Base-by-base conservation (phyloP, 1,140 invertebrate species). In the Ooceraea biroi region DNA sequence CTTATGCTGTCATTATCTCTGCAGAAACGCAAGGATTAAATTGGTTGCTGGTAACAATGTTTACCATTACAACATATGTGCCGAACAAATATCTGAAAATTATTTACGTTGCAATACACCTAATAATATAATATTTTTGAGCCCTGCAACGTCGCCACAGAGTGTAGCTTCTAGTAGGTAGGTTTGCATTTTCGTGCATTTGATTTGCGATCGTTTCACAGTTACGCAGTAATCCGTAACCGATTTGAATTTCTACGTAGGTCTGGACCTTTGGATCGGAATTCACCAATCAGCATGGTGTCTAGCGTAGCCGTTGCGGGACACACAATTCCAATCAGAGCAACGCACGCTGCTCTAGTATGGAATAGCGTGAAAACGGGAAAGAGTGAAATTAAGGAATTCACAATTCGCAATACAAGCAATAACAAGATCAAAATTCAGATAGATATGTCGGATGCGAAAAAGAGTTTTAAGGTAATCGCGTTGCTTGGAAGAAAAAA, bases 291-390 rank as follows among this genome's bases (percentile, higher is more conserved):
- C 5, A 93, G 93, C 84, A 91, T 91, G 46, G 90, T 85, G 36
- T 93, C 92, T 25, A 86, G 89, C 25, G 87, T 85, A 41, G 91
- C 92, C n/a, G 88, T 92, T 22, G 65, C 88, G 14, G 92, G 91
- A 30, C 88, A 92, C 41, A 84, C 86, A 82, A 91, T 95, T 58
- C 95, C 95, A 11, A 94, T 95, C 41, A 90, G 92, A 84, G 93
- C 94, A 25, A 95, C 94, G 14, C 94, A 95, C 36, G 92, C 91
- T 72, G 93, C 95, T 83, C 82, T 95, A 8, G 92, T 95, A 60
- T 95, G 95, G 95, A 95, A 93, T 25, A 95, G 94, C 66, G 80
- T 95, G 22, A 94, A 93, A 89, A 86, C 91, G 19, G 95, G 94
- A 36, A 95, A 94, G 86, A 92, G 88, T 17, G 94, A 94, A 52